Base-by-base conservation (phyloP, 2,797 vertebrate genomes). In the Pangasius krempfi region DNA sequence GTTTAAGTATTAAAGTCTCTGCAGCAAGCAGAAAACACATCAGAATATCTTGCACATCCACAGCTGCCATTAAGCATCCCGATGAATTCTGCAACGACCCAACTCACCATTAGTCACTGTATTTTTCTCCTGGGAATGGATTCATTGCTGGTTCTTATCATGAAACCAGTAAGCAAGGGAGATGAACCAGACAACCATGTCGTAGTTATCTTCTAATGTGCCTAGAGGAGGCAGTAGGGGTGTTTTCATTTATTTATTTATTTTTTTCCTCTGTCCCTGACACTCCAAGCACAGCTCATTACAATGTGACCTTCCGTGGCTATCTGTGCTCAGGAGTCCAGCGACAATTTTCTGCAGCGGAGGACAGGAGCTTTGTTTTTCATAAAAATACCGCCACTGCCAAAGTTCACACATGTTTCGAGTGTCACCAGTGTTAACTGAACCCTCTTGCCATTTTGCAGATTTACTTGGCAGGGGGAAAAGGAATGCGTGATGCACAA, bases 1-100 rank as follows among this genome's bases (percentile, higher is more conserved):
- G 10, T 33, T 92, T 89, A 91, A 91, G 87, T 89, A 90, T 90
- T 90, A 81, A 91, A 82, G 72, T 54, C 37, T 88, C 88, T 89
- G 90, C 89, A 89, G 88, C 56, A 79, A 85, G 85, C 73, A 70
- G 25, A 89, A 89, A 90, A 90, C 80, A 85, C 58, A 66, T 86
- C 76, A 68, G 86, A 87, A 86, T 54, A 66, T 70, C 81, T 83
- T 82, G 44, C 40, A 40, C 33, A 58, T 88, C 54, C 75, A 72
- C 22, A 0, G 20, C 52, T 58, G 54, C 79, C 12, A 44, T 82
- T 47, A 60, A n/a, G 60, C 83, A 84, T 79, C 68, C 56, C 25
- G 56, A 78, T 86, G 6, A 84, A 88, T 88, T 86, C 86, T 73
- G 54, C 88, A 87, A 91, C 52, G 75, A 87, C 82, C 64, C 60